These are phyloP conservation scores for Corvus hawaiiensis DNA, from an alignment of 2,113 vertebrate species.

Conservation along the genomic window DNA sequence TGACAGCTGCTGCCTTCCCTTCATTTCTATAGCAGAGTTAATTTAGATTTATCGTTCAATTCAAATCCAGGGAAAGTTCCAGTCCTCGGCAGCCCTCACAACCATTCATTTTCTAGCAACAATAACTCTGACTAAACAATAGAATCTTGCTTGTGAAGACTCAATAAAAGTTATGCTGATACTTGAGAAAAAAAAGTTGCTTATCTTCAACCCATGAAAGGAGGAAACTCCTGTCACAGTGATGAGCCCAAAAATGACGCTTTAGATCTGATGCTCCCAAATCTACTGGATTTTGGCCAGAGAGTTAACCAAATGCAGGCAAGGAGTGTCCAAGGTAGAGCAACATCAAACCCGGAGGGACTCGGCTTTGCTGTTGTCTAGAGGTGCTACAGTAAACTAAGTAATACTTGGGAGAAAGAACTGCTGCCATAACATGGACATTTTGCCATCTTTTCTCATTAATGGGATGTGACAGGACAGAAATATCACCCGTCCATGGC, in stretches of 20 bases:
- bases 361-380: neutral
- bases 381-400: neutral
- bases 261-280: neutral
- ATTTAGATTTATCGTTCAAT: constrained; percentile 19
- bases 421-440: neutral
- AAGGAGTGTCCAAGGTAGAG: neutral
- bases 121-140: constrained; percentile 16
- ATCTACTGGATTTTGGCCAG: neutral
- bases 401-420: neutral
- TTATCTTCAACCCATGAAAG: neutral
- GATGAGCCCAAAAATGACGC: neutral
- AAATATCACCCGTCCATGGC: rapidly evolving
- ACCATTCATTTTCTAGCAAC: neutral
- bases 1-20: constrained; percentile 23
- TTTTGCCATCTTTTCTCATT: neutral
- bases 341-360: neutral
- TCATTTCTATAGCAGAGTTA: constrained; percentile 13
- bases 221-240: neutral
- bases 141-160: neutral
- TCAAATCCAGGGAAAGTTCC: constrained; percentile 14
- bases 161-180: neutral
- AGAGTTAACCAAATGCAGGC: neutral
- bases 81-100: neutral
- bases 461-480: neutral
- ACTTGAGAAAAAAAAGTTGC: neutral